These are phyloP conservation scores for Bilobella aurantiaca DNA, from an alignment of 1,140 invertebrate species.

Conservation along the genomic window DNA sequence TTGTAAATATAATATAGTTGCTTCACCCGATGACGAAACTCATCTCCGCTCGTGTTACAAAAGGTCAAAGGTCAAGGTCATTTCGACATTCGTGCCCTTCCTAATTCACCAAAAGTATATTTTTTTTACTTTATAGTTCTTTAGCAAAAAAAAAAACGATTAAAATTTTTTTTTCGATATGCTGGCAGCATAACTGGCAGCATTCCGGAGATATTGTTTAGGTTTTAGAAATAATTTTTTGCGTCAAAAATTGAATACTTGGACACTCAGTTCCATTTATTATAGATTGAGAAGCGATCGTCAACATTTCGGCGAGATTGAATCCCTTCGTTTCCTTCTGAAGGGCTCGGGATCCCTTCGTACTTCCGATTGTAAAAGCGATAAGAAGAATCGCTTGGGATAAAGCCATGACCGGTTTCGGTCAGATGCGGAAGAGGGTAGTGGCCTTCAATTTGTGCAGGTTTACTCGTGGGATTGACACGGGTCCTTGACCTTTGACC, in stretches of 20 bases:
- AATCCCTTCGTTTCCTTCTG: not conserved
- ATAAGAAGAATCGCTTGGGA: not conserved
- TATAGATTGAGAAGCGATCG: not conserved
- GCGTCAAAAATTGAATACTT: not conserved
- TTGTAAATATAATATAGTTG: not conserved
- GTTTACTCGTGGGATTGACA: not conserved
- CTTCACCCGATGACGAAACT: not conserved
- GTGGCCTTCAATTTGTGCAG: constrained; percentile 1
- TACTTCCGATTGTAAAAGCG: not conserved
- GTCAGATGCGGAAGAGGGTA: not conserved
- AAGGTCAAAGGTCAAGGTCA: constrained; percentile 5
- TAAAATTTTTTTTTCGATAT: no score
- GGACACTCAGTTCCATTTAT: not conserved
- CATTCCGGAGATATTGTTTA: no score
- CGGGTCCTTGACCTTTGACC: constrained; percentile 2
- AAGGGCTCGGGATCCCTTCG: not conserved
- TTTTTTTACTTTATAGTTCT: not conserved
- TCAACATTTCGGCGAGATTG: not conserved
- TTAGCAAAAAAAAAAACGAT: not conserved
- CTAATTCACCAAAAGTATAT: not conserved
- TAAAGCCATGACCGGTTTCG: not conserved
- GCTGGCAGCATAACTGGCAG: no score
- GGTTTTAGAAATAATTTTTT: not conserved
- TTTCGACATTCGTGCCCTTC: not conserved
- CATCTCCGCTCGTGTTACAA: no score